A percentile compares a stretch with the other conserved stretches of the same genome.
phyloP scores from a whole-genome alignment of 1,140 invertebrate genomes.

The Patella vulgata region DNA sequence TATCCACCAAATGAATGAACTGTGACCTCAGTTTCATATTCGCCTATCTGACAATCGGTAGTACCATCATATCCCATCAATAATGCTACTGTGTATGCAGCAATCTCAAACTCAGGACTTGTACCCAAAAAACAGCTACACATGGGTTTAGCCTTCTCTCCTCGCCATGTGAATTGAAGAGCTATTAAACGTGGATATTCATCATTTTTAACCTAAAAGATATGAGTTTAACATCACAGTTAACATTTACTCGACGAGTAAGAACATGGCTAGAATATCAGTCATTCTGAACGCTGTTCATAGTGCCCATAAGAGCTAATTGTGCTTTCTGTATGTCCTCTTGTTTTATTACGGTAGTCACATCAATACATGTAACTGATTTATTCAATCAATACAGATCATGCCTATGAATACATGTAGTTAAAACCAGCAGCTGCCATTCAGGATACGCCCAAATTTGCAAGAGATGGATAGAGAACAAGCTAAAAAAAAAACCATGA shows the following conservation, averaged over 20 bases:
- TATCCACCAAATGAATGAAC: slow-evolving; percentile 46
- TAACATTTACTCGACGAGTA: too few relatives aligned
- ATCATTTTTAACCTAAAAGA: slow-evolving; percentile 49
- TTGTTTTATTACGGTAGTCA: too few relatives aligned
- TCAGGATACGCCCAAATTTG: too few relatives aligned
- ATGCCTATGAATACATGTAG: too few relatives aligned
- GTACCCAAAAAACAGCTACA: slow-evolving; percentile 81
- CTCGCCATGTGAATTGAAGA: slow-evolving; percentile 61
- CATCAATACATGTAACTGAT: too few relatives aligned
- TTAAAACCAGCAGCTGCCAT: too few relatives aligned
- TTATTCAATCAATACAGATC: too few relatives aligned
- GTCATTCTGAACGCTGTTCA: background rate
- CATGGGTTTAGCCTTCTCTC: slow-evolving; percentile 55
- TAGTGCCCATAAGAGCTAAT: background rate
- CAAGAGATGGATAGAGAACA: too few relatives aligned
- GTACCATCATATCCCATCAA: slow-evolving; percentile 43
- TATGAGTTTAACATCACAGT: too few relatives aligned
- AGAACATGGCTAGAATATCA: too few relatives aligned
- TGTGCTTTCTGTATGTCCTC: too few relatives aligned
- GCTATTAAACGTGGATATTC: slow-evolving; percentile 56
- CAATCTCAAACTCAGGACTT: slow-evolving; percentile 92
- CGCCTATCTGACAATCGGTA: slow-evolving; percentile 50
- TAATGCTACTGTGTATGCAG: slow-evolving; percentile 78
- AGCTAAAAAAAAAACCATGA: too few relatives aligned
- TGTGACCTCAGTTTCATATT: slow-evolving; percentile 60